Conservation (phyloP, 2,797 vertebrate species). For the Helicolenus hilgendorfi region DNA sequence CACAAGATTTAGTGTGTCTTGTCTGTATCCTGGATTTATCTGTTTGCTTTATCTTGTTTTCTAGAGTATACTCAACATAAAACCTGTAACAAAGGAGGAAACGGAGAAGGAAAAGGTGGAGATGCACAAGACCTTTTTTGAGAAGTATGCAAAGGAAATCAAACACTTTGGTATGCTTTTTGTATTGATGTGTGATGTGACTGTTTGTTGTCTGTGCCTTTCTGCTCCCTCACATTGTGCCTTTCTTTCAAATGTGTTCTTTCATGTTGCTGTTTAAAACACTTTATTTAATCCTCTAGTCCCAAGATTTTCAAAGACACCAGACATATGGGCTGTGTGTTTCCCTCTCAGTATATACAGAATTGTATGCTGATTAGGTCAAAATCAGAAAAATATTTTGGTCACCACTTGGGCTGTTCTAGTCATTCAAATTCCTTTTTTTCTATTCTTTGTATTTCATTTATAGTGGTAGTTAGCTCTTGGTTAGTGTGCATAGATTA, state of each 20-base stretch:
- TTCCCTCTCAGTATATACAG: background rate
- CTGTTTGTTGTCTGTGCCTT: background rate
- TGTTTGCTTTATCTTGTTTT: background rate
- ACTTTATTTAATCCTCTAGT: background rate
- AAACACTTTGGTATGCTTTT: constrained; percentile 92
- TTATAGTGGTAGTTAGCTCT: background rate
- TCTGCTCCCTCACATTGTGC: background rate
- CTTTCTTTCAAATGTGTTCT: background rate
- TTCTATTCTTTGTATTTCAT: background rate
- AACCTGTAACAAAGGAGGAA: constrained; percentile 82
- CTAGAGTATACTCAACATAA: constrained; percentile 93
- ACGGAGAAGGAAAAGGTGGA: constrained; percentile 91
- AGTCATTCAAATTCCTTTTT: background rate
- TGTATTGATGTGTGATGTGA: too few relatives aligned
- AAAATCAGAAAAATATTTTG: background rate
- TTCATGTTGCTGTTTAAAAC: background rate
- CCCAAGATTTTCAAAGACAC: background rate
- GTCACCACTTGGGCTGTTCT: background rate
- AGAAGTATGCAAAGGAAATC: constrained; percentile 91
- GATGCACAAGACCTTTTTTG: constrained; percentile 93
- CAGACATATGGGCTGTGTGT: background rate
- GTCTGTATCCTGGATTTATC: background rate
- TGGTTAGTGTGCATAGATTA: background rate
- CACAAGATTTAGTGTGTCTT: background rate
- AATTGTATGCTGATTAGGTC: background rate